Evolutionary conservation across 2,888 invertebrate species (phyloP).

Genomic region (Drosophila antonietae): DNA sequence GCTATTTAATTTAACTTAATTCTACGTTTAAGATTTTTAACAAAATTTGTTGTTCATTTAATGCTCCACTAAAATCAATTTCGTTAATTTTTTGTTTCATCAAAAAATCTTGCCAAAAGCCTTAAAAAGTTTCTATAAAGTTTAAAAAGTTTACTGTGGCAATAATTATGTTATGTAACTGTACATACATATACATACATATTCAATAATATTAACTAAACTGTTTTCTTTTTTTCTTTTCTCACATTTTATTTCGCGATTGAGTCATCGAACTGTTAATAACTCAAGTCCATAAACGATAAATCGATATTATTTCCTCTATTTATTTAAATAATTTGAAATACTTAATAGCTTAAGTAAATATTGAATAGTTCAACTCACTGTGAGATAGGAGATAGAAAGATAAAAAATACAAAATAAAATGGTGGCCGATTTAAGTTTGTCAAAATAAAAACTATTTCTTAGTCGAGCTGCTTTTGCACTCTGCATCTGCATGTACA

Average conservation of each 20-base stretch:
- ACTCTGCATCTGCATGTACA: no score
- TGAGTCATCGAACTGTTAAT: slow-evolving; percentile 20
- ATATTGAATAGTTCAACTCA: slow-evolving; percentile 1
- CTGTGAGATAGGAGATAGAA: neutral
- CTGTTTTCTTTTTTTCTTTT: neutral
- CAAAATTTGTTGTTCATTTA: no score
- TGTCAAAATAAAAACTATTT: neutral
- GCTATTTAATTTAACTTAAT: no score
- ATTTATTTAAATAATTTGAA: neutral
- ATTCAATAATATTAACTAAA: neutral
- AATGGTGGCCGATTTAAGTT: neutral
- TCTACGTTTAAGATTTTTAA: no score
- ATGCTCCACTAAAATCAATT: no score
- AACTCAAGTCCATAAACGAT: slow-evolving; percentile 1
- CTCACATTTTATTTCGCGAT: neutral
- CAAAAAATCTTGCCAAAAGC: no score
- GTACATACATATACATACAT: no score
- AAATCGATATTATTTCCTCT: neutral
- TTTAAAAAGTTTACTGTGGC: no score
- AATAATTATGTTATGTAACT: no score
- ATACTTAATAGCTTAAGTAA: neutral
- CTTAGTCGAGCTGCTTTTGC: neutral
- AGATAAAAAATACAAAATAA: neutral
- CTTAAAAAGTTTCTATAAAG: no score
- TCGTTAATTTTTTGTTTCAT: no score